Base-by-base conservation (phyloP, 2,888 invertebrate species). In the Eremobia ochroleuca region DNA sequence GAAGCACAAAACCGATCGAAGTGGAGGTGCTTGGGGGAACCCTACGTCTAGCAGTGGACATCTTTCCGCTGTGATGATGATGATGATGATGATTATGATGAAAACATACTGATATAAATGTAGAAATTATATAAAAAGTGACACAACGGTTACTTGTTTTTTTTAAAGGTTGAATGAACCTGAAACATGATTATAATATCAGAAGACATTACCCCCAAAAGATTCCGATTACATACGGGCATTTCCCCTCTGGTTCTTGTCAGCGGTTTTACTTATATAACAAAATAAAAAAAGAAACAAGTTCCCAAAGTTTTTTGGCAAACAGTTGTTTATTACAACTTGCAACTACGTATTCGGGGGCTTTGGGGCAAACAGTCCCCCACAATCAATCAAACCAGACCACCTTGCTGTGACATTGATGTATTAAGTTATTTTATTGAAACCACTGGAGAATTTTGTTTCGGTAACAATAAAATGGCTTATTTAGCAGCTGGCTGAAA, bases 341-440 rank as follows among this genome's bases (percentile, higher is more conserved):
- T 77, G 66, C 69, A 86, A 74, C 74, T 82, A 46, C 66, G 52
- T 76, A 70, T 86, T 86, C 25, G 67, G 55, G 31, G 46, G 31
- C n/a, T 68, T 74, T 25, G 69, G 34, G 73, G 81, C 77, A 79
- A 73, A 85, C 81, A 84, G 73, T 72, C 70, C 40, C 55, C 34
- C 49, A 34, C 81, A 80, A 89, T 89, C 85, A 85, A 89, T 89
- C 89, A 89, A 83, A 79, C 78, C 55, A 70, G 34, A 76, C 77
- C 76, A 82, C 85, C 61, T 85, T 85, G 72, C 49, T 28, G 6
- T n/a, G 89, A 89, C 89, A 72, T 89, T 89, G 89, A 89, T 88
- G 85, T 88, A 89, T 89, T 85, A 85, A 86, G 81, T 84, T 85
- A 73, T 88, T 83, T 83, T 75, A 78, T 80, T 75, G 78, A 78